Percentiles rank a stretch among this genome's conserved stretches.
These are phyloP conservation scores for Endomychus coccineus DNA, from an alignment of 2,888 invertebrate genomes.

Conservation along the genomic window DNA sequence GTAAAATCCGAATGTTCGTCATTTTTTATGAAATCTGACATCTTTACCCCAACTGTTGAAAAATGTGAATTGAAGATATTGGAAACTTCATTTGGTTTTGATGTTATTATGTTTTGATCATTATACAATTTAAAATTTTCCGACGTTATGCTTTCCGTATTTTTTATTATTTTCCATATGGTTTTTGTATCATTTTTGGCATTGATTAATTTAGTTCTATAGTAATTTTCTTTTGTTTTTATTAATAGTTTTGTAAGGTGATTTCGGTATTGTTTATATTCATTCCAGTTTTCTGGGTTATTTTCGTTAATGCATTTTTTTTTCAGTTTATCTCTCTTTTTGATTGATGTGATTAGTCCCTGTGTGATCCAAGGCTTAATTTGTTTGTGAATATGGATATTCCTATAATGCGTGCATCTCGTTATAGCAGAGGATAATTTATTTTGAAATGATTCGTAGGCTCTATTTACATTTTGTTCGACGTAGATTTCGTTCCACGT, in stretches of 20 bases:
- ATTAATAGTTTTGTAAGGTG: constrained; percentile 3
- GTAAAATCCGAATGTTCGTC: no score
- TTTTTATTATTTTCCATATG: constrained; percentile 2
- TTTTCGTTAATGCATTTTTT: constrained; percentile 6
- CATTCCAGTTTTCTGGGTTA: constrained; percentile 2
- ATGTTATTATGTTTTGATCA: no score
- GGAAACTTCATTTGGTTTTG: no score
- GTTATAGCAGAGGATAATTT: background rate
- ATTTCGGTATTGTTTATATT: constrained; percentile 2
- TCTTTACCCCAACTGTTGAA: no score
- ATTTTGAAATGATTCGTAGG: background rate
- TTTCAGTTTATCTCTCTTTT: constrained; percentile 7
- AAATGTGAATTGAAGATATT: no score
- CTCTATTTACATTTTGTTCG: background rate
- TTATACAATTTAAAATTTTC: no score
- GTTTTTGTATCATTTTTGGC: constrained; percentile 2
- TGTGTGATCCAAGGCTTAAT: constrained; percentile 7
- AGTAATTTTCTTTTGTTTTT: background rate
- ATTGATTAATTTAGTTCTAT: constrained; percentile 1
- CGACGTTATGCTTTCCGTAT: no score
- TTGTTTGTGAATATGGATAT: constrained; percentile 4
- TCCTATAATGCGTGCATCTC: background rate
- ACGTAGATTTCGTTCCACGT: background rate
- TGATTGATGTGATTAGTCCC: constrained; percentile 3
- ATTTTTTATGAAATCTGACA: no score